Conservation (phyloP, 2,888 invertebrate genomes). For the Drosophila subsilvestris region DNA sequence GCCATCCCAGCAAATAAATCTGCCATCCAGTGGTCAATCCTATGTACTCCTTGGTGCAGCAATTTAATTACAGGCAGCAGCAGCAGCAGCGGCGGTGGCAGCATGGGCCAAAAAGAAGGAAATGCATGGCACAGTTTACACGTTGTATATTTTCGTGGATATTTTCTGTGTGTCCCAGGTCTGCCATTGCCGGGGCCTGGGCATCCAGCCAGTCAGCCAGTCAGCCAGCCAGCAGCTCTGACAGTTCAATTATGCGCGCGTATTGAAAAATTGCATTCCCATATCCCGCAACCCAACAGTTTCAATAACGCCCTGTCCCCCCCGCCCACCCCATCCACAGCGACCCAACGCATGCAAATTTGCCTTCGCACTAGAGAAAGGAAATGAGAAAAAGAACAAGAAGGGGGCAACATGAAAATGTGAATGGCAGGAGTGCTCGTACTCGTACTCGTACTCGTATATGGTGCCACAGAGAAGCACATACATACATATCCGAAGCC, state of each 20-base stretch:
- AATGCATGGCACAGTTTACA: conserved; percentile 18
- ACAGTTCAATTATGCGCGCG: conserved; percentile 74
- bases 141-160: conserved; percentile 37
- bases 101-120: conserved; percentile 18
- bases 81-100: conserved; percentile 1
- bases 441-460: conserved; percentile 17
- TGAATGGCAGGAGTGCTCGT: too few relatives aligned
- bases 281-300: conserved; percentile 13
- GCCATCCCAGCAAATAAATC: conserved; percentile 24
- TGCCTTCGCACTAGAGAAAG: conserved; percentile 24
- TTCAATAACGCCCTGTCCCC: conserved; percentile 14
- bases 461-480: conserved; percentile 6
- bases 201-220: background rate
- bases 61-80: conserved; percentile 53
- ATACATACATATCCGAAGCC: conserved; percentile 13
- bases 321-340: too few relatives aligned
- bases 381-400: conserved; percentile 12
- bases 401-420: conserved; percentile 56
- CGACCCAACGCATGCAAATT: conserved; percentile 24
- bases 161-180: conserved; percentile 44
- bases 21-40: conserved; percentile 31
- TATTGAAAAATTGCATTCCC: conserved; percentile 53
- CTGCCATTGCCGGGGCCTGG: too few relatives aligned
- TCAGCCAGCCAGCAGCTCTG: conserved; percentile 54
- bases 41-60: conserved; percentile 35